A percentile compares a stretch with the other conserved stretches of the same genome.
Conservation (phyloP, 2,113 vertebrate species). For the Eleginops maclovinus region DNA sequence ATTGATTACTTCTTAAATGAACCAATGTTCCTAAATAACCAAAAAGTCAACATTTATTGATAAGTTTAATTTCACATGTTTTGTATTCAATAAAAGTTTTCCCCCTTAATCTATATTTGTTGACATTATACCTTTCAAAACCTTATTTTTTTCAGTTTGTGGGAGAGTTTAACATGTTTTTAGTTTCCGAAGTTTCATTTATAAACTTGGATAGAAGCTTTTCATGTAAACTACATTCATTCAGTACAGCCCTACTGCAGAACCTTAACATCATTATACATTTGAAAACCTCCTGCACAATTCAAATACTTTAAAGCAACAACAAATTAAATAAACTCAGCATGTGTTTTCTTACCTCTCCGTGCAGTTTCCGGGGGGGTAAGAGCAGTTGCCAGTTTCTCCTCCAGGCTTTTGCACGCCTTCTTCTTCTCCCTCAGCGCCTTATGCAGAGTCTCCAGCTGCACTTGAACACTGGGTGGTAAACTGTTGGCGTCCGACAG, state of each 20-base stretch:
- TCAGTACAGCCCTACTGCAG: background rate
- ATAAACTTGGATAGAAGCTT: no score
- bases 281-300: slow-evolving; percentile 1
- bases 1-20: no score
- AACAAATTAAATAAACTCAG: background rate
- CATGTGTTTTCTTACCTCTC: slow-evolving; percentile 68
- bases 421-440: slow-evolving; percentile 81
- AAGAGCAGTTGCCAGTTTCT: slow-evolving; percentile 77
- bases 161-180: no score
- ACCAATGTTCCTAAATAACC: no score
- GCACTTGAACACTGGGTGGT: slow-evolving; percentile 58
- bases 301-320: background rate
- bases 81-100: no score
- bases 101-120: no score
- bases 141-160: no score
- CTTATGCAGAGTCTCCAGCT: slow-evolving; percentile 81
- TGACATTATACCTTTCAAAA: no score
- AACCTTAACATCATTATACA: background rate
- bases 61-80: no score
- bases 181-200: no score
- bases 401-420: slow-evolving; percentile 74
- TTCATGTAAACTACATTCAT: no score
- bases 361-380: slow-evolving; percentile 50
- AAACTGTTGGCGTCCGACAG: slow-evolving; percentile 49
- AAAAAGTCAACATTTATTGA: no score